Evolutionary conservation across 2,797 vertebrate species (phyloP).

Genomic region (Epinephelus malabaricus): DNA sequence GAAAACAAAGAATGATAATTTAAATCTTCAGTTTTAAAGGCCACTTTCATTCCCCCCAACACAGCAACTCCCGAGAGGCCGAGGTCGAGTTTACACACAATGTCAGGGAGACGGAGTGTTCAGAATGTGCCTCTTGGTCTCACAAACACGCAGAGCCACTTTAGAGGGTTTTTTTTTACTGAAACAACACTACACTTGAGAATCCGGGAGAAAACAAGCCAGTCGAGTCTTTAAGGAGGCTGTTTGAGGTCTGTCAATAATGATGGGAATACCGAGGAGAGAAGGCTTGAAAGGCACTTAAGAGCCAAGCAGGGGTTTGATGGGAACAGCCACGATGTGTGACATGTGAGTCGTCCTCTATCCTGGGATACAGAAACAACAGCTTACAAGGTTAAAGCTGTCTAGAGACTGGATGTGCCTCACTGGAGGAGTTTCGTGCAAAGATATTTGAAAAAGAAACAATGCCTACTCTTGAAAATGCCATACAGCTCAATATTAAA

Average conservation of each 20-base stretch:
- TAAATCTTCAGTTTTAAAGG: slow-evolving; percentile 49
- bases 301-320: slow-evolving; percentile 52
- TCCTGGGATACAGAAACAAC: slow-evolving; percentile 57
- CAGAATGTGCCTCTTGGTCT: slow-evolving; percentile 36
- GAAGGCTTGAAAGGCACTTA: slow-evolving; percentile 62
- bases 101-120: slow-evolving; percentile 41
- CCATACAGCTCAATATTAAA: slow-evolving; percentile 2
- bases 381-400: slow-evolving; percentile 53
- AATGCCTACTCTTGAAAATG: not conserved
- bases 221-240: slow-evolving; percentile 32
- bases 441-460: slow-evolving; percentile 16
- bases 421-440: not conserved
- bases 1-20: slow-evolving; percentile 42
- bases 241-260: slow-evolving; percentile 71
- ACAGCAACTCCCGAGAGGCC: slow-evolving; percentile 21
- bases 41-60: slow-evolving; percentile 29
- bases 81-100: slow-evolving; percentile 32
- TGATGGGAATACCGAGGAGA: slow-evolving; percentile 53
- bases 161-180: slow-evolving; percentile 23
- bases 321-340: slow-evolving; percentile 39
- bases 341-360: slow-evolving; percentile 46
- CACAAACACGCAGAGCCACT: slow-evolving; percentile 42
- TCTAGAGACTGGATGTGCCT: slow-evolving; percentile 6
- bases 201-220: slow-evolving; percentile 33
- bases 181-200: slow-evolving; percentile 34